phyloP scores from a whole-genome alignment of 2,888 invertebrate genomes.

The Eilema griseolum region DNA sequence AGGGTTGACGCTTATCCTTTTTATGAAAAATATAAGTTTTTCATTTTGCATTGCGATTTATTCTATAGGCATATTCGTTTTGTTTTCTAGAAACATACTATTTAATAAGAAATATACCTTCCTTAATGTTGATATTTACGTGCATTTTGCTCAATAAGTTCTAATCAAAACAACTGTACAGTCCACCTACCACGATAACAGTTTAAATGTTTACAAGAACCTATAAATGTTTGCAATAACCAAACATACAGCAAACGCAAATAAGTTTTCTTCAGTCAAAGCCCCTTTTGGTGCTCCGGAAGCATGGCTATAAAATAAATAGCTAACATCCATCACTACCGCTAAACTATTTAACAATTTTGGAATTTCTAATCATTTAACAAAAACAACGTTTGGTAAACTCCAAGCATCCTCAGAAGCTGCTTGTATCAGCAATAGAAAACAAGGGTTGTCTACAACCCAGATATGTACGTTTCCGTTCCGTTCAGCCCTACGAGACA shows the following conservation, averaged over 20 bases:
- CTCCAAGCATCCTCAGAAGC: conserved; percentile 9
- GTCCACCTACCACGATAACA: no score
- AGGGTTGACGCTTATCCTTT: conserved; percentile 33
- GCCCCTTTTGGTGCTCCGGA: no score
- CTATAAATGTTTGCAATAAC: no score
- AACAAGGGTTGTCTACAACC: conserved; percentile 13
- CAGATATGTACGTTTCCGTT: conserved; percentile 13
- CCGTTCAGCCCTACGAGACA: conserved; percentile 41
- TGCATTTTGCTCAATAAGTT: background rate
- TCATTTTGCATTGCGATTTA: background rate
- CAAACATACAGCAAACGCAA: no score
- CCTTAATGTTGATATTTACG: no score
- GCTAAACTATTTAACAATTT: background rate
- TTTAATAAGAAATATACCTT: background rate
- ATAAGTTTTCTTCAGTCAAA: no score
- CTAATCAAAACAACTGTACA: no score
- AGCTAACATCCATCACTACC: background rate
- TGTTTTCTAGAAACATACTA: background rate
- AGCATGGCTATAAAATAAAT: background rate
- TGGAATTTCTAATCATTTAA: background rate
- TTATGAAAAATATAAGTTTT: background rate
- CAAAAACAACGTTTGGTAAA: background rate
- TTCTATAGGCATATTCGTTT: background rate
- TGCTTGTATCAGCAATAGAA: conserved; percentile 9
- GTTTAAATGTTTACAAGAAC: no score